Evolutionary conservation across 2,888 invertebrate species (phyloP).

Genomic region (Limnephilus auricula): DNA sequence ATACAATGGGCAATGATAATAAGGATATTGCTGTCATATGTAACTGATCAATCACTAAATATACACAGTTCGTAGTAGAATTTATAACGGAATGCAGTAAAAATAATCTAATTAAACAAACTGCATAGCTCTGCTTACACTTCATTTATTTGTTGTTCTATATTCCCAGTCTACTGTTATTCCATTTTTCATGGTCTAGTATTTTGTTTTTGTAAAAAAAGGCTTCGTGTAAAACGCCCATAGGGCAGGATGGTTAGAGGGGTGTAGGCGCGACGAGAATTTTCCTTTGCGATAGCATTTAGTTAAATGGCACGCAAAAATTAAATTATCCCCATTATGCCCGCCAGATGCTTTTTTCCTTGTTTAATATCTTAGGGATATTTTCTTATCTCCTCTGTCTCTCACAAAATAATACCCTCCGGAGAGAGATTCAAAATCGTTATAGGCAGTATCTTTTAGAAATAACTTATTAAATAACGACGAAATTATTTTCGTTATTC

Average conservation of each 20-base stretch:
- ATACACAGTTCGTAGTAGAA: too few species aligned
- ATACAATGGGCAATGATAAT: too few species aligned
- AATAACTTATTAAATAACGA: conserved; percentile 2
- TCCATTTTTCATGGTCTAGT: too few species aligned
- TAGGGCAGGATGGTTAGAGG: neutral
- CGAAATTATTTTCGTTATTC: neutral
- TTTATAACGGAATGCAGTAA: too few species aligned
- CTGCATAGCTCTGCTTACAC: too few species aligned
- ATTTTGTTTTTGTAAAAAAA: too few species aligned
- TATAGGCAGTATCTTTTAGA: neutral
- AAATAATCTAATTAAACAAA: too few species aligned
- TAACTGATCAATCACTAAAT: too few species aligned
- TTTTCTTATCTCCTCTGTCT: conserved; percentile 44
- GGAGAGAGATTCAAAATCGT: conserved; percentile 16
- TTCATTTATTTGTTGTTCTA: too few species aligned
- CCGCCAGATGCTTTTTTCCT: conserved; percentile 29
- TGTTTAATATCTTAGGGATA: conserved; percentile 16
- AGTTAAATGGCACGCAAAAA: conserved; percentile 49
- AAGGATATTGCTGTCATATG: too few species aligned
- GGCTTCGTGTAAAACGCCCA: too few species aligned
- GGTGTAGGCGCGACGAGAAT: neutral
- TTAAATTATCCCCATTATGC: conserved; percentile 37
- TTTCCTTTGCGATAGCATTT: conserved; percentile 29
- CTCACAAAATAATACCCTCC: conserved; percentile 9
- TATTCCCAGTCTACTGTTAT: too few species aligned